Conservation (phyloP, 2,888 invertebrate genomes). For the Phasia obesa region DNA sequence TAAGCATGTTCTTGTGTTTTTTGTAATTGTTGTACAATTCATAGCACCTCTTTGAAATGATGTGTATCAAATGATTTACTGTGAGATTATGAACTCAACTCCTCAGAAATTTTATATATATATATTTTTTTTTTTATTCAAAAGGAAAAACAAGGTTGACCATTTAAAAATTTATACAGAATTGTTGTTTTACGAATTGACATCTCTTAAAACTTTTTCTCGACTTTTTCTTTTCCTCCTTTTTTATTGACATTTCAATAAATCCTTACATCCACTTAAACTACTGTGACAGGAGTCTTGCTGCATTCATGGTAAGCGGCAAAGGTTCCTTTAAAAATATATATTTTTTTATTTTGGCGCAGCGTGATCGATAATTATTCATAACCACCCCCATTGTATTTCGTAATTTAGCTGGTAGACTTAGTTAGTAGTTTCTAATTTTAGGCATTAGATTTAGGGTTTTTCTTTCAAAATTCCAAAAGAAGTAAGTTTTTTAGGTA, state of each 20-base stretch:
- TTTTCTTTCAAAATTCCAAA: conserved; percentile 44
- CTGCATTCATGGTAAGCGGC: background rate
- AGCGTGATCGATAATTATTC: conserved; percentile 77
- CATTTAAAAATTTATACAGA: no score
- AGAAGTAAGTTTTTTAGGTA: conserved; percentile 21
- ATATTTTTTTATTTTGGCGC: conserved; percentile 73
- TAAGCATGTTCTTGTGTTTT: no score
- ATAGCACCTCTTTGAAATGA: no score
- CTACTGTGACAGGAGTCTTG: conserved; percentile 64
- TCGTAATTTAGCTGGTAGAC: conserved; percentile 47
- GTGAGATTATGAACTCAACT: background rate
- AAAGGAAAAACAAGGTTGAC: conserved; percentile 28
- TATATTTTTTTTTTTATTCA: background rate
- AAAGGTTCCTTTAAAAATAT: conserved; percentile 61
- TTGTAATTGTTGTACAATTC: no score
- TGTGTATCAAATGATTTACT: no score
- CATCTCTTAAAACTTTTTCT: background rate
- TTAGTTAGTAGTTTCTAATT: conserved; percentile 57
- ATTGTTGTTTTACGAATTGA: no score
- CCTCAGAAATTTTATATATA: background rate
- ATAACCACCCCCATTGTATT: conserved; percentile 67
- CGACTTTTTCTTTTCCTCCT: background rate
- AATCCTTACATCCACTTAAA: conserved; percentile 39
- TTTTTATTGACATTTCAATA: conserved; percentile 17
- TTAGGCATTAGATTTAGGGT: conserved; percentile 55